phyloP scores from a whole-genome alignment of 2,113 vertebrate genomes.

The Cynocephalus volans region DNA sequence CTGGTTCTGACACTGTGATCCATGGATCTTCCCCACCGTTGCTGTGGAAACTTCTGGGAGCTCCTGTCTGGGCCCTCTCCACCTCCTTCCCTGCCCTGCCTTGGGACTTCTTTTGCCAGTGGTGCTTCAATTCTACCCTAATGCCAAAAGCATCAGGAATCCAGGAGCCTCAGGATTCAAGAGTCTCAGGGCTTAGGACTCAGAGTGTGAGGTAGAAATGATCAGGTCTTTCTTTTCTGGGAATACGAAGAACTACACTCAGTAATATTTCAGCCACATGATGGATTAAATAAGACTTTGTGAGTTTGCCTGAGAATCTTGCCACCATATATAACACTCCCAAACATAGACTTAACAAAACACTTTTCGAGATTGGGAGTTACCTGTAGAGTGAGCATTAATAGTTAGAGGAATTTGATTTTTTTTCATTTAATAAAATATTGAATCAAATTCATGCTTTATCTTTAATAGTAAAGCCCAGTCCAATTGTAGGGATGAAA shows the following conservation, averaged over 20 bases:
- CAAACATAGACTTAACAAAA: not conserved
- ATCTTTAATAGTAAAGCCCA: conserved; percentile 36
- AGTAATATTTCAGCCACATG: not conserved
- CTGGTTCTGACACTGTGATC: not conserved
- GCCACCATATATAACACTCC: not conserved
- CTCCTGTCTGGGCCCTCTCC: not conserved
- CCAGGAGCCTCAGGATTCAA: not conserved
- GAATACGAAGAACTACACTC: not conserved
- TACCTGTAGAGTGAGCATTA: not conserved
- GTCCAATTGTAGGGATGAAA: not conserved
- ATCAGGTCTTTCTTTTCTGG: not conserved
- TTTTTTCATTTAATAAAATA: conserved; percentile 13
- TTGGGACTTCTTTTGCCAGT: not conserved
- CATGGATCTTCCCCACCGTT: not conserved
- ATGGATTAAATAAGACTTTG: not conserved
- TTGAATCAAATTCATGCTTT: not conserved
- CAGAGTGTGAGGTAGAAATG: no score
- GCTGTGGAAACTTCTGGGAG: not conserved
- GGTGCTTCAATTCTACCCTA: not conserved
- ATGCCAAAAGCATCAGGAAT: not conserved
- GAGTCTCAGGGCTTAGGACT: not conserved
- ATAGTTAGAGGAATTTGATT: not conserved
- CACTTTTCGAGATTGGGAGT: not conserved
- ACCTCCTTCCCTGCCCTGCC: not conserved
- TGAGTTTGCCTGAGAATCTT: not conserved